Evolutionary conservation across 2,888 invertebrate species (phyloP), one percentile per base, ranked within the genome.

Genomic region (Lithodes maja): DNA sequence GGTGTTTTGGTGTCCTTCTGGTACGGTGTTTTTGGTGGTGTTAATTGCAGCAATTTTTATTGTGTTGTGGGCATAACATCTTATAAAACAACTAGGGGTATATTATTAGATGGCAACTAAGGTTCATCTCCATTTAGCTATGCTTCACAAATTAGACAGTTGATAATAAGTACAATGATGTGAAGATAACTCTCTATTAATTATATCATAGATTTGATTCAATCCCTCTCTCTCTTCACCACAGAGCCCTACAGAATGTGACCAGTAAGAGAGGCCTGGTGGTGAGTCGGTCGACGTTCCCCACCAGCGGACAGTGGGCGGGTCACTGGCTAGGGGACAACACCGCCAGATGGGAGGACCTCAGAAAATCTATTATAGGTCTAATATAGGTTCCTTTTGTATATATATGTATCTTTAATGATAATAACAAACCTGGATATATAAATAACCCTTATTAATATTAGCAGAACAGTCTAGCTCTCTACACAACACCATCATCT

Each of bases 301-400:
- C 91, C 12, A 86, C 90, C 82, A 88, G 86, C 49, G 92, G 92
- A 0, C 95, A 95, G 92, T 96, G 95, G 93, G 95, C 96, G 1
- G 97, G 97, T 0, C 97, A 97, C 93, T 97, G 97, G 97, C 96
- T 96, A 92, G 98, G 97, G 0, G 97, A 98, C 80, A 92, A 91
- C 89, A 68, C 61, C 2, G 84, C 89, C 3, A 75, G 77, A 50
- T 91, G 90, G 90, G n/a, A 68, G 2, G 78, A 90, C 83, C 86
- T 91, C 12, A 50, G 54, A 5, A 55, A 83, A 52, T 91, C 91
- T 52, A 85, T 91, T 55, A 81, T 88, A 5, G 90, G 88, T 88
- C 12, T 33, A 33, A 33, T 33, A 33, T 33, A 33, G 33, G 33
- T 71, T 33, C 33, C 33, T 82, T 80, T 15, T 12, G 55, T 71